Evolutionary conservation across 2,797 vertebrate species (phyloP), one percentile per base, ranked within the genome.

Genomic region (Fundulus diaphanus): DNA sequence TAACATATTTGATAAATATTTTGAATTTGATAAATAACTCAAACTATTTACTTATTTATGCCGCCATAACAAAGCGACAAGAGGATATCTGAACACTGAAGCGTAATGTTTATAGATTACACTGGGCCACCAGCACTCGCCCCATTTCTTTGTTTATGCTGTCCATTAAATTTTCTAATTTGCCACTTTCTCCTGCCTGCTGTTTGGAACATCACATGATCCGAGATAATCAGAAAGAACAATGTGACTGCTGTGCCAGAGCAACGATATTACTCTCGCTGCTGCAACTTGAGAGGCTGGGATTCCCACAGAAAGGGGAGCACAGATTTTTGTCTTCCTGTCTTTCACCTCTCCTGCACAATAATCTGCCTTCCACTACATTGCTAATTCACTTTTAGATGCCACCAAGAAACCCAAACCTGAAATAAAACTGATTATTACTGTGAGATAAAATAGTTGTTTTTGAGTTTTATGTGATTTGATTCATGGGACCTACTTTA

Each of bases 211-310:
- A 82, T 85, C 77, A 82, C 80, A 72, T 40, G 80, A 85, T 83
- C 63, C 61, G n/a, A 82, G 85, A 78, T 91, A 92, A 93, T 93
- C 90, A 90, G 82, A 88, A 82, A 82, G 69, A 90, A 90, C 85
- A 90, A 78, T 88, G 83, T 73, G 82, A 84, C 82, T 89, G 82
- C 86, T 92, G 92, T 93, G 87, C 92, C 89, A 90, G 83, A 65
- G 80, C 82, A 89, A 89, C 88, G 88, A 65, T 87, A 88, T 92
- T 78, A 83, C 88, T 89, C 91, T 88, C 80, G 76, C 87, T 83
- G 70, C 72, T 63, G 83, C 70, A 86, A 85, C 84, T 68, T 75
- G 81, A 88, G 80, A 80, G 61, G 68, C 88, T 94, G 92, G 93
- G 89, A 90, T 92, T 90, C 86, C 71, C 24, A 72, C 89, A 89